Percentiles rank a stretch among this genome's conserved stretches.
These are phyloP conservation scores for Micromussa lordhowensis DNA, from an alignment of 92 coral and sea anemone genomes.

Conservation along the genomic window DNA sequence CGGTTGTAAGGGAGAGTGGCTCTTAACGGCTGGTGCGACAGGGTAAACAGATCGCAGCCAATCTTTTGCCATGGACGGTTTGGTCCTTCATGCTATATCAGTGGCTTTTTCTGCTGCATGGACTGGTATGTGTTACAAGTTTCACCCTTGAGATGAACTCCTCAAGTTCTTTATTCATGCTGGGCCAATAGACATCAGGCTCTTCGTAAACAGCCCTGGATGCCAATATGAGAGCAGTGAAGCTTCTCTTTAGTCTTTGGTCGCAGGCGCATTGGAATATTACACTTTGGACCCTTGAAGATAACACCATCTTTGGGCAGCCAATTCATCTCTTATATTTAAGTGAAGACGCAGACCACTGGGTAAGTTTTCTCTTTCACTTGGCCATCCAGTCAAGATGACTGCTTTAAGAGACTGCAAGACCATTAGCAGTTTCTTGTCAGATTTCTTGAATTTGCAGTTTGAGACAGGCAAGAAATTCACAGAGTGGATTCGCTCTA, in stretches of 20 bases:
- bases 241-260: too few species aligned
- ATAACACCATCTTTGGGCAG: too few species aligned
- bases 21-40: too few species aligned
- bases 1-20: too few species aligned
- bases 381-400: slow-evolving; percentile 51
- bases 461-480: slow-evolving; percentile 36
- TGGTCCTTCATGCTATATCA: slow-evolving; percentile 36
- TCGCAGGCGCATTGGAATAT: slow-evolving; percentile 4
- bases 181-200: too few species aligned
- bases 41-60: slow-evolving; percentile 26
- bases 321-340: slow-evolving; percentile 34
- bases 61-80: slow-evolving; percentile 58
- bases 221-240: too few species aligned
- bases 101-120: slow-evolving; percentile 43
- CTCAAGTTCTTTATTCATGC: too few species aligned
- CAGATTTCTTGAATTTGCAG: slow-evolving; percentile 51
- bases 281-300: slow-evolving; percentile 21
- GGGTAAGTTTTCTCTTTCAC: slow-evolving; percentile 41
- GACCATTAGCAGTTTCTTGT: slow-evolving; percentile 39
- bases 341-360: slow-evolving; percentile 33
- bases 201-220: too few species aligned
- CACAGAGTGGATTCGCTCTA: slow-evolving; percentile 44
- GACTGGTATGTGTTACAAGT: slow-evolving; percentile 27
- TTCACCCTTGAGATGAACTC: slow-evolving; percentile 29
- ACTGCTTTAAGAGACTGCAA: slow-evolving; percentile 30